These are phyloP conservation scores for Brenthis ino DNA, from an alignment of 2,888 invertebrate species.

Conservation along the genomic window DNA sequence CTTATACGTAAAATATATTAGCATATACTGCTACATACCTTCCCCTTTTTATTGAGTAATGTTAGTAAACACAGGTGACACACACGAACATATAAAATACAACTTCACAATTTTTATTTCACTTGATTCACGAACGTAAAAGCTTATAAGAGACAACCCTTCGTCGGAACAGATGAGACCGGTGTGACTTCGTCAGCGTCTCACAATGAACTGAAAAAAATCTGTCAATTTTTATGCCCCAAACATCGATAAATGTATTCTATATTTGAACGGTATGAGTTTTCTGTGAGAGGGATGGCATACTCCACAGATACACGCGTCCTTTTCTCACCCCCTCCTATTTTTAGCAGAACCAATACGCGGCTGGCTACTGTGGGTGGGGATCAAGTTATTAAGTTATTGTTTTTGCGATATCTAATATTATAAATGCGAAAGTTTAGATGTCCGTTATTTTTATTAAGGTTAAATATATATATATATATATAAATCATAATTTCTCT, in stretches of 20 bases:
- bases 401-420: conserved; percentile 72
- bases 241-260: conserved; percentile 80
- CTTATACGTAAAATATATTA: no score
- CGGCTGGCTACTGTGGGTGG: conserved; percentile 70
- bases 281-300: conserved; percentile 60
- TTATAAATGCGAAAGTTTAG: conserved; percentile 7
- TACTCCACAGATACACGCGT: conserved; percentile 55
- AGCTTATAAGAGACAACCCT: conserved; percentile 60
- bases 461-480: no score
- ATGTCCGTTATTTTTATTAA: conserved; percentile 1
- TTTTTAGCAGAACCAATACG: conserved; percentile 76
- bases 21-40: conserved; percentile 34
- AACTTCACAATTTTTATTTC: conserved; percentile 50
- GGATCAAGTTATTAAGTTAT: conserved; percentile 79
- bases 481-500: no score
- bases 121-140: conserved; percentile 45
- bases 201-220: conserved; percentile 81
- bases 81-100: conserved; percentile 47
- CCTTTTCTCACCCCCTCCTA: conserved; percentile 72
- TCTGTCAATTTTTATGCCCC: conserved; percentile 82
- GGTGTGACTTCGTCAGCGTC: conserved; percentile 57
- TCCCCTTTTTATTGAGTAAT: conserved; percentile 34
- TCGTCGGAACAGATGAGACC: conserved; percentile 49
- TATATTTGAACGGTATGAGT: conserved; percentile 77
- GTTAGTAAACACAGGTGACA: conserved; percentile 40